Base-by-base conservation (phyloP, 92 coral and sea anemone species). In the Porites lobata region DNA sequence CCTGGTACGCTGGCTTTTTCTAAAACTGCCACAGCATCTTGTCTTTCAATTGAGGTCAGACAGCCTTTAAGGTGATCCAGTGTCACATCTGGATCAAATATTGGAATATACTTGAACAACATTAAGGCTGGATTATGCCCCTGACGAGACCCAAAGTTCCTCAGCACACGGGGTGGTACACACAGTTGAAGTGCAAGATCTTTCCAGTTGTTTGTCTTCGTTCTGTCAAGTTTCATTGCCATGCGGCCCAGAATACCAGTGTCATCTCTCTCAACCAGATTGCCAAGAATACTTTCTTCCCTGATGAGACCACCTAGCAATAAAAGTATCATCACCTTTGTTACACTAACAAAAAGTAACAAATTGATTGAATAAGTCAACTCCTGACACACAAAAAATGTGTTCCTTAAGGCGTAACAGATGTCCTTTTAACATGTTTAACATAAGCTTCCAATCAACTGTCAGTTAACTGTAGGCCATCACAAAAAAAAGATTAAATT, bases 1-100 rank as follows among this genome's bases (percentile, higher is more conserved):
- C 98, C 98, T 81, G 98, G 96, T 71, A 95, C 90, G 11, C 96
- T 96, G 65, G 96, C 92, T 9, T 87, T 69, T 54, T 93, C 96
- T 14, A 95, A 88, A 19, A 93, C 84, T 26, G 87, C 14, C 18
- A 93, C 93, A 50, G 90, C 94, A 82, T 95, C 98, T 26, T 80
- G 62, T 78, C 87, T 78, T 4, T 78, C 90, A 85, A 93, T 85
- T 32, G 88, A 84, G 8, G 72, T 67, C 38, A 94, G 72, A 43
- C 93, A 82, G 20, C 81, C 90, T 76, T 92, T 93, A 72, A 95
- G 58, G 57, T 90, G 79, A 54, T 90, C 92, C 19, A 95, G 85
- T 0, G 93, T 88, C 77, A 95, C 69, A 38, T 95, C 98, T 8
- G 98, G 98, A 52, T 93, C 96, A 89, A 91, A 93, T 79, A 91